These are phyloP conservation scores for Gasterosteus aculeatus DNA, from an alignment of 2,113 vertebrate species.

Conservation along the genomic window DNA sequence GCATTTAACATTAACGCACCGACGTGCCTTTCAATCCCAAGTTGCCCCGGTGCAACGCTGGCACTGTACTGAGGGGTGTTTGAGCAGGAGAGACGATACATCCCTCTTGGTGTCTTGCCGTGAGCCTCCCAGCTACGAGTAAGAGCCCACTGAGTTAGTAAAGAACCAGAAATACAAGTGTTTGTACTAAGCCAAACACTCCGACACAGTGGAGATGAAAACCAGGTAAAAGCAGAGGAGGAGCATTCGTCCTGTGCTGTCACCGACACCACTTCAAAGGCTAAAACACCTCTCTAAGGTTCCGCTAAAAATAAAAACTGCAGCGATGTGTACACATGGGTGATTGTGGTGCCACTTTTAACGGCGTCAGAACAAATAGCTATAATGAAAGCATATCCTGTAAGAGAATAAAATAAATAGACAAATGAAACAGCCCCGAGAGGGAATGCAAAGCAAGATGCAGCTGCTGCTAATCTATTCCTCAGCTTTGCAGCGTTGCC, in stretches of 20 bases:
- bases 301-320: conserved; percentile 41
- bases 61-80: conserved; percentile 39
- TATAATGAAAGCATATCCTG: conserved; percentile 51
- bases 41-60: conserved; percentile 22
- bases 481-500: conserved; percentile 26
- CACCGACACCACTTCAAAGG: conserved; percentile 41
- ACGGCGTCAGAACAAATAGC: conserved; percentile 51
- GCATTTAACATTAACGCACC: conserved; percentile 29
- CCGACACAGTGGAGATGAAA: conserved; percentile 34
- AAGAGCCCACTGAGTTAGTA: conserved; percentile 45
- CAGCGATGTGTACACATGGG: conserved; percentile 12
- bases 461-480: conserved; percentile 49
- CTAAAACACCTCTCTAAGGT: conserved; percentile 36
- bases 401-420: conserved; percentile 42
- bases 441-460: conserved; percentile 28
- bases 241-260: conserved; percentile 14
- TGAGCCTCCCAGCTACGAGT: conserved; percentile 47
- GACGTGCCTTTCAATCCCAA: conserved; percentile 13
- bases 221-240: conserved; percentile 28
- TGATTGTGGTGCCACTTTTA: conserved; percentile 17
- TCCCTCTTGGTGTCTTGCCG: conserved; percentile 39
- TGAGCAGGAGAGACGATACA: conserved; percentile 49
- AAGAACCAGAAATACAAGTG: conserved; percentile 46
- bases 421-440: conserved; percentile 45
- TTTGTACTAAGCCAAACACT: conserved; percentile 54